Base-by-base conservation (phyloP, 1,140 invertebrate species). In the Dreissena rostriformis region DNA sequence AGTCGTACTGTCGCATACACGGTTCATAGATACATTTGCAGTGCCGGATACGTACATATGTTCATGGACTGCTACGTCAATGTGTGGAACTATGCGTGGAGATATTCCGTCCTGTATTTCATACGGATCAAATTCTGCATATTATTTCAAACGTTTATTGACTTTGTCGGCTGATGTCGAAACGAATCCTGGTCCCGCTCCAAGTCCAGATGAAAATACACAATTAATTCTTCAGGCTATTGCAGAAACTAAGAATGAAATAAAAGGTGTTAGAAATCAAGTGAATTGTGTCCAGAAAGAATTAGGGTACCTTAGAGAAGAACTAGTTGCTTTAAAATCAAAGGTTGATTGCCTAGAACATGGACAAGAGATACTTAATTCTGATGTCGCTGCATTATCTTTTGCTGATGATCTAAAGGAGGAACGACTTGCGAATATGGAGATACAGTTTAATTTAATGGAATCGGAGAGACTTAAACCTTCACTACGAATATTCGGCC, bases 221-320 rank as follows among this genome's bases (percentile, higher is more conserved):
- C 8, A 39, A 39, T 19, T 73, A 22, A 73, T 73, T 73, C 49
- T 52, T 14, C 24, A 73, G 11, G 71, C 71, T 73, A 73, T 73
- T n/a, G 71, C 71, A n/a, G 71, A 73, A 14, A 73, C 71, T 73
- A 71, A 71, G 49, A 39, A 71, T 10, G 68, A 71, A n/a, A 39
- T 71, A 15, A 71, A 49, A n/a, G 68, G 68, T 39, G 68, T 71
- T 14, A 71, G 49, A 71, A 15, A 71, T 10, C 68, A 61, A 61
- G 57, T 61, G 17, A n/a, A n/a, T 24, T 24, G 57, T 19, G 57
- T 61, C 17, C 57, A 61, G n/a, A 71, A 39, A 39, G 71, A 73
- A 24, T n/a, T 73, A 8, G 71, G 71, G 22, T 52, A 24, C 24
- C 71, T 73, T 10, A 73, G 7, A 51, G 71, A 73, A 5, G 39